Conservation (phyloP, 2,888 invertebrate genomes). For the Tenodera sinensis region DNA sequence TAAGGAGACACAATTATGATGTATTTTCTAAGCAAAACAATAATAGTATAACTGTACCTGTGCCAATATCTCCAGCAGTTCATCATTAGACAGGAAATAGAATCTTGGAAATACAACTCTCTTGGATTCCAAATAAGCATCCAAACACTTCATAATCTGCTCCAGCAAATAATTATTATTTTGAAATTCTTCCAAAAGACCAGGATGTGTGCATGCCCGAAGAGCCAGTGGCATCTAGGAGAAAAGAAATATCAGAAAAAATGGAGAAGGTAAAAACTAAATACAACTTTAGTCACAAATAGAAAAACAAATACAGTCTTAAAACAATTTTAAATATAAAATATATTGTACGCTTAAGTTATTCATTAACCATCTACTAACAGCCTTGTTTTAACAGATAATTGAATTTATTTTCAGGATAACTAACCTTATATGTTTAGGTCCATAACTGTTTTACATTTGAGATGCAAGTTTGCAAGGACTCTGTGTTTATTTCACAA, state of each 20-base stretch:
- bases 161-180: constrained; percentile 77
- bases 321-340: too few species aligned
- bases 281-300: background rate
- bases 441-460: too few species aligned
- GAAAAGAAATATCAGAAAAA: background rate
- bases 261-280: background rate
- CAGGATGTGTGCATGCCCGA: constrained; percentile 71
- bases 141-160: constrained; percentile 84
- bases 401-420: too few species aligned
- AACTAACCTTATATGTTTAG: too few species aligned
- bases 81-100: constrained; percentile 87
- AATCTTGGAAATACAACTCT: constrained; percentile 84
- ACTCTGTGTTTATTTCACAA: too few species aligned
- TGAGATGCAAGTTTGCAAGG: too few species aligned
- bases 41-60: constrained; percentile 53
- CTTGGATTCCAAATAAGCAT: constrained; percentile 85
- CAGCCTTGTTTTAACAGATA: too few species aligned
- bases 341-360: background rate
- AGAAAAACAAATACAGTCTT: background rate
- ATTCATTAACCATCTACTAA: background rate
- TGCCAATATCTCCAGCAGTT: constrained; percentile 82
- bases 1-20: too few species aligned
- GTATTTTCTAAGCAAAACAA: too few species aligned
- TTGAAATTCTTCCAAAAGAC: constrained; percentile 63
- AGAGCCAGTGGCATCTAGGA: constrained; percentile 70